Evolutionary conservation across 2,797 vertebrate genomes (phyloP).

Genomic region (Caiman crocodilus): DNA sequence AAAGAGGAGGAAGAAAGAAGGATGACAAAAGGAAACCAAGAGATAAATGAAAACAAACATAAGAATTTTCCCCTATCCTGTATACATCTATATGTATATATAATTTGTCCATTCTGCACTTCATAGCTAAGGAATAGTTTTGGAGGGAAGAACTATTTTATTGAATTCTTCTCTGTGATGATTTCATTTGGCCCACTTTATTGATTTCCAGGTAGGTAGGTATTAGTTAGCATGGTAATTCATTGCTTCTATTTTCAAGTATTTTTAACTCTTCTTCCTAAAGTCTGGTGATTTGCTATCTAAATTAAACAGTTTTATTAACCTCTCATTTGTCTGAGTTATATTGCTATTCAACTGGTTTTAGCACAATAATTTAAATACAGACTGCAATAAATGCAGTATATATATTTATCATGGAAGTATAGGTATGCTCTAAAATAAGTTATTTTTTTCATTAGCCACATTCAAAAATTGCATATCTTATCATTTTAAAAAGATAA

Average conservation of each 20-base stretch:
- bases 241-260: no score
- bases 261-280: background rate
- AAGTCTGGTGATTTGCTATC: background rate
- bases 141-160: background rate
- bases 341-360: background rate
- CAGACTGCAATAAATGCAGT: background rate
- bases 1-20: background rate
- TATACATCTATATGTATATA: no score
- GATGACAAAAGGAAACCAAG: background rate
- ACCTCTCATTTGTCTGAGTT: background rate
- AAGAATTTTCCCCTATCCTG: background rate
- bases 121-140: background rate
- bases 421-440: background rate
- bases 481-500: background rate
- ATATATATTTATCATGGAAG: background rate
- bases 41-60: background rate
- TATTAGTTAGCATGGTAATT: background rate
- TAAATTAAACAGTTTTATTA: background rate
- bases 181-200: background rate
- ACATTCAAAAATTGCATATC: background rate
- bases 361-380: background rate
- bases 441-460: background rate
- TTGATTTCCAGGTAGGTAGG: background rate
- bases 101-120: background rate
- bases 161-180: background rate